A percentile compares a stretch with the other conserved stretches of the same genome.
Conservation (phyloP, 1,140 invertebrate species). For the Macrostomum lignano region DNA sequence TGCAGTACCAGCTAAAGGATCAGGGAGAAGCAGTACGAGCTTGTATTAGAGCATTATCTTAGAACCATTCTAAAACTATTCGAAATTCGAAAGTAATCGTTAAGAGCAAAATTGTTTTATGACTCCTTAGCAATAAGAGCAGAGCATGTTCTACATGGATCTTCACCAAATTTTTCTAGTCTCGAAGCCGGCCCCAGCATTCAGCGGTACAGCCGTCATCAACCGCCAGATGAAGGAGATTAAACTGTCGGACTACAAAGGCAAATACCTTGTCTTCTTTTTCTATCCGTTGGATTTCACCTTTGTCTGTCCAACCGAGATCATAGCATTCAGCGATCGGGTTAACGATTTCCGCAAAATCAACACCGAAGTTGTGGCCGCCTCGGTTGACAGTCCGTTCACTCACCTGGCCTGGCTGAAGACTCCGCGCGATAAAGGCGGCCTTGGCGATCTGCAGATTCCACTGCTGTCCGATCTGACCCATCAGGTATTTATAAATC, state of each 20-base stretch:
- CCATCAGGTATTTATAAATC: constrained; percentile 45
- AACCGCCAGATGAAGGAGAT: constrained; percentile 3
- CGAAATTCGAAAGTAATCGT: no score
- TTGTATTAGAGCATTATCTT: no score
- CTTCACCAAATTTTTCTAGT: no score
- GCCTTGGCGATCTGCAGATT: constrained; percentile 75
- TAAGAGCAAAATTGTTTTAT: no score
- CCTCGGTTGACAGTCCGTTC: constrained; percentile 65
- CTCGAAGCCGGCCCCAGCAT: constrained; percentile 27
- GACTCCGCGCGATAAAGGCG: constrained; percentile 63
- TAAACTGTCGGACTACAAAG: constrained; percentile 3
- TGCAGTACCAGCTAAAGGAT: no score
- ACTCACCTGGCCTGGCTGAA: constrained; percentile 53
- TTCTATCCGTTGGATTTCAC: constrained; percentile 27
- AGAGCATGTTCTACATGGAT: no score
- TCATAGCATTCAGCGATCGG: constrained; percentile 69
- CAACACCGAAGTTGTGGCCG: constrained; percentile 54
- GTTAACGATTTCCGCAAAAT: constrained; percentile 53
- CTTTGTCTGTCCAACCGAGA: constrained; percentile 84
- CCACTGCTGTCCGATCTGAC: constrained; percentile 78
- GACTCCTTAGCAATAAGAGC: no score
- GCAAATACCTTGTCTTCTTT: constrained; percentile 7
- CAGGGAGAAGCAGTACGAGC: no score
- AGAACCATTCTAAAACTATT: no score
- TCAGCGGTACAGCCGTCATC: constrained; percentile 4